phyloP scores from a whole-genome alignment of 1,140 invertebrate species.

The Eriocheir sinensis region DNA sequence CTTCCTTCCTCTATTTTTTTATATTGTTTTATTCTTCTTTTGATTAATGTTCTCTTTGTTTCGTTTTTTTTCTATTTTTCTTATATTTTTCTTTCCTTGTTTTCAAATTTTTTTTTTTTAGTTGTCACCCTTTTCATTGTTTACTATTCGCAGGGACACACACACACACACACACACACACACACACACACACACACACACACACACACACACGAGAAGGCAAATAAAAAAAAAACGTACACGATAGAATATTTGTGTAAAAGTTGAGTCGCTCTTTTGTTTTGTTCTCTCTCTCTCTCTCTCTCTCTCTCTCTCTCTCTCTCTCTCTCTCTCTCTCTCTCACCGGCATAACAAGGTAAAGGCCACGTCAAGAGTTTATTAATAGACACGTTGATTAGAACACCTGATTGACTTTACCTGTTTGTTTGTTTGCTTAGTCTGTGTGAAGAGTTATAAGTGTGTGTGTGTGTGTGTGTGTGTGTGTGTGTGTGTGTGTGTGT shows the following conservation, averaged over 20 bases:
- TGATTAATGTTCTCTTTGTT: neutral
- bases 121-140: too few relatives aligned
- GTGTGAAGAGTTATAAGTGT: too few relatives aligned
- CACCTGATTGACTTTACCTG: too few relatives aligned
- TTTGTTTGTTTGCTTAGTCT: too few relatives aligned
- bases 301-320: neutral
- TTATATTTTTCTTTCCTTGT: neutral
- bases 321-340: too few relatives aligned
- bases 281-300: neutral
- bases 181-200: too few relatives aligned
- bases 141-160: neutral
- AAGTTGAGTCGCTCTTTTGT: neutral
- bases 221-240: too few relatives aligned
- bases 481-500: too few relatives aligned
- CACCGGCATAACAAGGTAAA: too few relatives aligned
- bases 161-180: conserved; percentile 2
- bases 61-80: neutral
- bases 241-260: neutral
- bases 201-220: neutral
- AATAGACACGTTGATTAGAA: too few relatives aligned
- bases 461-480: too few relatives aligned
- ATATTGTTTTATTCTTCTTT: neutral
- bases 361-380: too few relatives aligned
- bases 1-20: neutral
- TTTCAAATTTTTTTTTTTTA: neutral